Conservation (phyloP, 2,888 invertebrate species). For the Phyllotreta cruciferae region DNA sequence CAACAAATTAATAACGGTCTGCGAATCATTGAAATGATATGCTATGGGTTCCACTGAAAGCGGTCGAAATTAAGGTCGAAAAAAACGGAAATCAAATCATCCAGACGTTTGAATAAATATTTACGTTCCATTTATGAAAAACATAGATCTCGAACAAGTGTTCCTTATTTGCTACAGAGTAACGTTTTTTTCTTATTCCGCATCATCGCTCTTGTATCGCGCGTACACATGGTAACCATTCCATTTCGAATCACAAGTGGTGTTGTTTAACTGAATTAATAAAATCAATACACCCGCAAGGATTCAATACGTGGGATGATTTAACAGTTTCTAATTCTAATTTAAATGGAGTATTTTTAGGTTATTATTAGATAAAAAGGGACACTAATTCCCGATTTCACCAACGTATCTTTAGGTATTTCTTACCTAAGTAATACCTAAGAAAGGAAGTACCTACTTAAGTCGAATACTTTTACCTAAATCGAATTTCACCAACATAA, state of each 20-base stretch:
- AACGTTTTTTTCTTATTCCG: slow-evolving; percentile 2
- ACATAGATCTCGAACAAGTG: neutral
- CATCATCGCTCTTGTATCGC: neutral
- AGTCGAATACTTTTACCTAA: too few relatives aligned
- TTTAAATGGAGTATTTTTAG: too few relatives aligned
- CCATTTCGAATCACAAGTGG: slow-evolving; percentile 15
- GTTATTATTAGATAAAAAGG: too few relatives aligned
- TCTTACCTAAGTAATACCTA: too few relatives aligned
- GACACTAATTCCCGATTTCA: too few relatives aligned
- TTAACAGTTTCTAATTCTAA: too few relatives aligned
- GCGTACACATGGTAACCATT: slow-evolving; percentile 14
- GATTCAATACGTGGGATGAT: neutral
- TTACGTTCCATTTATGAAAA: slow-evolving; percentile 16
- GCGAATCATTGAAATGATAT: too few relatives aligned
- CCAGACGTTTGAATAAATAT: slow-evolving; percentile 9
- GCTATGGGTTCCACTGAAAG: too few relatives aligned
- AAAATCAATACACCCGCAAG: slow-evolving; percentile 8
- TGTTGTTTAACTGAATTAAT: slow-evolving; percentile 13
- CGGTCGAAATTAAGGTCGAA: neutral
- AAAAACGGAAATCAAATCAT: neutral
- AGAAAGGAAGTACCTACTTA: too few relatives aligned
- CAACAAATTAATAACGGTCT: too few relatives aligned
- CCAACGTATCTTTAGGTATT: too few relatives aligned
- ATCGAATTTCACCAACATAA: too few relatives aligned
- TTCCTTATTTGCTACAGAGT: slow-evolving; percentile 10